These are phyloP conservation scores for Luehdorfia chinensis DNA, from an alignment of 1,140 invertebrate genomes.

Conservation along the genomic window DNA sequence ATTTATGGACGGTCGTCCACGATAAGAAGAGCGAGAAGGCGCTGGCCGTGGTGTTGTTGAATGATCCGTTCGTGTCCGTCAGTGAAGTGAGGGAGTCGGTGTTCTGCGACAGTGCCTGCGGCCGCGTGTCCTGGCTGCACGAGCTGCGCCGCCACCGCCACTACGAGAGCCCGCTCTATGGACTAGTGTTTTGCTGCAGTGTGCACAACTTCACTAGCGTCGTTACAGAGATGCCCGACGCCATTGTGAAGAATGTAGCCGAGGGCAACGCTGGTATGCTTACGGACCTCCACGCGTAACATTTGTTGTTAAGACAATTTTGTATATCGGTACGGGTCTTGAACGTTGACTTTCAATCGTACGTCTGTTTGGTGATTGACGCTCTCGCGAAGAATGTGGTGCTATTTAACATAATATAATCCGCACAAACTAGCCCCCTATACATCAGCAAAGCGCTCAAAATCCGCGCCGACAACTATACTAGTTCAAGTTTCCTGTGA, in stretches of 20 bases:
- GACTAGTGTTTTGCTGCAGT: conserved; percentile 64
- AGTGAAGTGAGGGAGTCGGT: conserved; percentile 63
- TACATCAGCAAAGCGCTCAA: no score
- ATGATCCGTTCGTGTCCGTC: conserved; percentile 68
- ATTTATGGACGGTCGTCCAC: conserved; percentile 57
- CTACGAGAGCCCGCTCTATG: conserved; percentile 57
- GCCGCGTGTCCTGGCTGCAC: conserved; percentile 48
- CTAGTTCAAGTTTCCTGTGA: no score
- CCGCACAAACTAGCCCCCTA: no score
- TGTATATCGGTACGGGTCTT: no score
- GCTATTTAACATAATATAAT: no score
- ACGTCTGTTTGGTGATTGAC: no score
- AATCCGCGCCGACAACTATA: no score
- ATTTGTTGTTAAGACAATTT: no score
- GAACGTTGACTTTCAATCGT: no score
- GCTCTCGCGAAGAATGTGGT: no score
- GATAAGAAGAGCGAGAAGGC: conserved; percentile 28
- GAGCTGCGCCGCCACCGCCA: conserved; percentile 43
- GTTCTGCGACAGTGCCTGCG: conserved; percentile 68
- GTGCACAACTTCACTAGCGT: conserved; percentile 41
- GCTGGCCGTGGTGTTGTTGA: conserved; percentile 52
- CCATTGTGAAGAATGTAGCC: conserved; percentile 31
- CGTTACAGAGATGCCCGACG: conserved; percentile 41
- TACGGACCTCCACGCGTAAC: conserved; percentile 20
- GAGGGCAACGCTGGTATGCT: conserved; percentile 46